phyloP scores from a whole-genome alignment of 2,797 vertebrate genomes.

The Acipenser transmontanus region DNA sequence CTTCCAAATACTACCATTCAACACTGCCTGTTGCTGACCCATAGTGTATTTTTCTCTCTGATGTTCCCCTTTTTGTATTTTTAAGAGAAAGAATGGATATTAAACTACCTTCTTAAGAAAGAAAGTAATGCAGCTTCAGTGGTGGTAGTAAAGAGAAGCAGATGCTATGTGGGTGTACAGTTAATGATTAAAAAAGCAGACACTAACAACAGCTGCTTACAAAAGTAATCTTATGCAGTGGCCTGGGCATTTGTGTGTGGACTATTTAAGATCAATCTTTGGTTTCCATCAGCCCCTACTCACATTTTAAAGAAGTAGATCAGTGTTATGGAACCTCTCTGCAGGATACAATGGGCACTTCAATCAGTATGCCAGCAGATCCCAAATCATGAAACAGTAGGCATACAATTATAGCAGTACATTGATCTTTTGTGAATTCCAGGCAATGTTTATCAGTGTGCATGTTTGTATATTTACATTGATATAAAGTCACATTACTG shows the following conservation, averaged over 20 bases:
- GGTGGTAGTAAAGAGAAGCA: constrained; percentile 13
- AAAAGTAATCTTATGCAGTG: neutral
- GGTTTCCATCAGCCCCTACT: too few species aligned
- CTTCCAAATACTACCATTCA: constrained; percentile 24
- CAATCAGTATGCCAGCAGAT: too few species aligned
- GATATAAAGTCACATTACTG: too few species aligned
- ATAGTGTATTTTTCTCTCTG: neutral
- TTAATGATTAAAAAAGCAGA: constrained; percentile 21
- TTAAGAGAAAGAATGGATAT: neutral
- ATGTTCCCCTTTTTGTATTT: neutral
- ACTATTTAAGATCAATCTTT: too few species aligned
- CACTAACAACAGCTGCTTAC: constrained; percentile 5
- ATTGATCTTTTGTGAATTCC: too few species aligned
- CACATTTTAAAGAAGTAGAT: too few species aligned
- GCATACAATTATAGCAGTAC: too few species aligned
- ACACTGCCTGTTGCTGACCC: constrained; percentile 13
- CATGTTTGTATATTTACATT: too few species aligned
- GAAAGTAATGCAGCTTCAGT: neutral
- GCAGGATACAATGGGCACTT: too few species aligned
- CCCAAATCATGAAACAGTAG: too few species aligned
- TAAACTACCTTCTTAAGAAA: constrained; percentile 12
- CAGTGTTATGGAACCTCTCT: too few species aligned
- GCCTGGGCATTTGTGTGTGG: neutral
- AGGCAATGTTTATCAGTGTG: too few species aligned
- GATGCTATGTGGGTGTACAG: neutral